A percentile compares a stretch with the other conserved stretches of the same genome.
These are phyloP conservation scores for Atractosteus spatula DNA, from an alignment of 2,113 vertebrate species.

Conservation along the genomic window DNA sequence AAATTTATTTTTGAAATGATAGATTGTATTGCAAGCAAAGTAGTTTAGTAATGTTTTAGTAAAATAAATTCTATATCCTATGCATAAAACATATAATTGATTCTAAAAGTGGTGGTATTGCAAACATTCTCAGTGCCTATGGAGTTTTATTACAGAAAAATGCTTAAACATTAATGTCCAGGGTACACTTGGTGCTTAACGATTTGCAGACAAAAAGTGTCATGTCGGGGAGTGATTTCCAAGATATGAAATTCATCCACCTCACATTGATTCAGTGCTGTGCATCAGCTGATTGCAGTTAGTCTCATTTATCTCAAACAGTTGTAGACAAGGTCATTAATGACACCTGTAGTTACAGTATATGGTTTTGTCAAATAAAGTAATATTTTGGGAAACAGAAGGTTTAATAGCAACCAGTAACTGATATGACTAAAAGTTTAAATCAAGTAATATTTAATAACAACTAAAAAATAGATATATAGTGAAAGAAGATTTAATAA, in stretches of 20 bases:
- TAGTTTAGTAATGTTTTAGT: conserved; percentile 33
- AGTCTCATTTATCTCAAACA: background rate
- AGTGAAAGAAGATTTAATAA: background rate
- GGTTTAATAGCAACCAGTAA: no score
- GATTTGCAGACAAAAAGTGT: conserved; percentile 26
- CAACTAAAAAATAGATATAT: no score
- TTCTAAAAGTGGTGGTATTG: conserved; percentile 34
- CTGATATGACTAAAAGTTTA: no score
- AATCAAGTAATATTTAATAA: no score
- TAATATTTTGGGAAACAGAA: background rate
- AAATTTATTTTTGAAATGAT: conserved; percentile 33
- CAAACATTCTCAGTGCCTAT: background rate
- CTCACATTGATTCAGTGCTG: conserved; percentile 12
- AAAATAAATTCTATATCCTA: conserved; percentile 33
- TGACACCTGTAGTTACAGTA: background rate
- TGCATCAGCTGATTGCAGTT: conserved; percentile 5
- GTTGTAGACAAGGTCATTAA: conserved; percentile 12
- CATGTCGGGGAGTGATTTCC: background rate
- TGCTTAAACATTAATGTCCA: conserved; percentile 1
- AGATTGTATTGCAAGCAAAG: conserved; percentile 30
- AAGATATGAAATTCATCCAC: conserved; percentile 11
- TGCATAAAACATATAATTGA: conserved; percentile 44
- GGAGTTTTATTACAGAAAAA: conserved; percentile 5
- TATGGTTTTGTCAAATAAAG: conserved; percentile 1
- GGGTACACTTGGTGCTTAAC: conserved; percentile 25